Percentiles rank a stretch among this genome's conserved stretches.
Evolutionary conservation across 2,888 invertebrate genomes (phyloP).

Genomic region (Acanthosepion lycidas): DNA sequence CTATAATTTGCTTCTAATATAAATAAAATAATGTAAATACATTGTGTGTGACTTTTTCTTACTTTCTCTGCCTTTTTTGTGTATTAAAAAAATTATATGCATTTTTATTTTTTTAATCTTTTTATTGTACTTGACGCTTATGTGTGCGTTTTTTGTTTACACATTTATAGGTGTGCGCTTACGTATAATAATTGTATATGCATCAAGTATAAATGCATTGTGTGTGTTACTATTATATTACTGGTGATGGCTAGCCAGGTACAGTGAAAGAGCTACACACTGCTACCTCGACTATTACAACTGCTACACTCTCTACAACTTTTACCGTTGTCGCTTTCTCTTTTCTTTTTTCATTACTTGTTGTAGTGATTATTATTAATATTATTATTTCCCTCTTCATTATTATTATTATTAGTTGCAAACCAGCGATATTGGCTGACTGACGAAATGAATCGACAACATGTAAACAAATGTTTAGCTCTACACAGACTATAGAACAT

Average conservation of each 20-base stretch:
- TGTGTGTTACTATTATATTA: slow-evolving; percentile 33
- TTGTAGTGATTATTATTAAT: background rate
- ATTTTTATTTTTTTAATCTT: too few relatives aligned
- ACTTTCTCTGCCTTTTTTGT: too few relatives aligned
- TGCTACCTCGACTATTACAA: background rate
- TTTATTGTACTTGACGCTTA: background rate
- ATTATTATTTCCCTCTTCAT: background rate
- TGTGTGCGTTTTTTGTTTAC: background rate
- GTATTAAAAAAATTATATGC: too few relatives aligned
- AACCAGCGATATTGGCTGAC: background rate
- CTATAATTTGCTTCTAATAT: background rate
- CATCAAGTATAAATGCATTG: background rate
- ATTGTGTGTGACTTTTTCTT: background rate
- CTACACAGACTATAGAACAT: background rate
- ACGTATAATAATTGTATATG: background rate
- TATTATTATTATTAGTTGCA: background rate
- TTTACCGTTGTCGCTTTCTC: background rate
- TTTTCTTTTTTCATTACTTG: background rate
- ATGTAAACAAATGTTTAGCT: slow-evolving; percentile 40
- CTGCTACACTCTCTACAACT: background rate
- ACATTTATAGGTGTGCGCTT: background rate
- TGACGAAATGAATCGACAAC: slow-evolving; percentile 37
- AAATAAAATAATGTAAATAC: background rate
- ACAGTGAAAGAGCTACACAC: background rate
- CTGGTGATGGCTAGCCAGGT: slow-evolving; percentile 33